Evolutionary conservation across 2,797 vertebrate species (phyloP), one percentile per base, ranked within the genome.

Genomic region (Argyrosomus regius): DNA sequence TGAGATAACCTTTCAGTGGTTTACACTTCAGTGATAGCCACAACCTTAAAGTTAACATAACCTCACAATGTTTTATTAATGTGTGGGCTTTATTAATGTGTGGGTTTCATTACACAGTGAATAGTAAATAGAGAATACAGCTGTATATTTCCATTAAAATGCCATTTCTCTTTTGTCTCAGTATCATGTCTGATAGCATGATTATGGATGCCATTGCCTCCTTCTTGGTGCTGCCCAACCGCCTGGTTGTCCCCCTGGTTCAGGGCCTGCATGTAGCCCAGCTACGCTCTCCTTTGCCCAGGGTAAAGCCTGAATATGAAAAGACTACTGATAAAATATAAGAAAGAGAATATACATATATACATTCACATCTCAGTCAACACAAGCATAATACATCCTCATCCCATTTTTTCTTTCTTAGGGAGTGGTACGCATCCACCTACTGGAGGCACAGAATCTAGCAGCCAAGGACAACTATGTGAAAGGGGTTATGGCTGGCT

Each of bases 181-280:
- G 97, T 87, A 91, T 96, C 16, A 94, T 97, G 92, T 97, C 98
- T 20, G 97, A 98, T 93, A 96, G 96, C 22, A 95, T 97, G 97
- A 97, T 99, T 82, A 98, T 99, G 98, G 98, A 98, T 39, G 94
- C 97, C 80, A 97, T 99, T 16, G 96, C 97, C 54, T 96, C 97
- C 45, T 97, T 96, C 90, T 93, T 99, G 64, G 98, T 98, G 45
- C 87, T 99, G 59, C 98, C 98, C 74, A 99, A 99, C 87, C 97
- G 97, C 17, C 94, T 98, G 1, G 94, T 98, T 57, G 94, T 98
- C 31, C 97, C 98, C 1, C 92, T 98, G 41, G 93, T 98, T 75
- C 91, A 95, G 28, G 90, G 97, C 76, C 94, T 98, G 77, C 97
- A 93, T 0, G 92, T 97, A 61, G 96, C 97, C 24, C 96, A 97